Base-by-base conservation (phyloP, 2,797 vertebrate species). In the Tenualosa thibaudeaui region DNA sequence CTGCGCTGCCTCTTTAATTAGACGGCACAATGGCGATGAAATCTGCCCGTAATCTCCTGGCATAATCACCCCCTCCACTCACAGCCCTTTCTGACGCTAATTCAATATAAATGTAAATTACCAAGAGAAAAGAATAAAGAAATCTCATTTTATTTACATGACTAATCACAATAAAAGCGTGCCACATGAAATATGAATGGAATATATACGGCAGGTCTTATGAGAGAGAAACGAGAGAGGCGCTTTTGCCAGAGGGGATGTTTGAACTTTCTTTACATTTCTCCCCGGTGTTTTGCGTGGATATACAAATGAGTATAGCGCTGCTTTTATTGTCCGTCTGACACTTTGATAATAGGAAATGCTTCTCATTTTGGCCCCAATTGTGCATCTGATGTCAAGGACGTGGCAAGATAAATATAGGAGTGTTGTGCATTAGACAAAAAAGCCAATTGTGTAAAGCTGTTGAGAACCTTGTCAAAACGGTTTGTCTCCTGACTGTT, bases 61-160 rank as follows among this genome's bases (percentile, higher is more conserved):
- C 88, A 93, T 95, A 95, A 95, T 94, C 93, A 93, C 56, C 71
- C 90, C 53, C 87, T 82, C 89, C 89, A 84, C 84, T 85, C 86
- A 81, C 82, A 50, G 89, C 91, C 89, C 93, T 91, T 90, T 89
- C 92, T 88, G 90, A 93, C 91, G 90, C 93, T 96, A 96, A 96
- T 96, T 96, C 94, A 95, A 95, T 96, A 96, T 95, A 96, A 95
- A 96, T 96, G 95, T 95, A 95, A 95, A 96, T 96, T 92, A 94
- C 93, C 93, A 89, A 84, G 91, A 93, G 90, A 93, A 92, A 93
- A 94, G 93, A 95, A 95, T 93, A 94, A 94, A 92, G 91, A 94
- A 95, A 95, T 94, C 94, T 94, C 92, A 93, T 94, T 95, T 94
- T 95, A 95, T 95, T 95, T 95, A 95, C 94, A 95, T 93, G 94